phyloP scores from a whole-genome alignment of 2,888 invertebrate species.

The Apamea monoglypha region DNA sequence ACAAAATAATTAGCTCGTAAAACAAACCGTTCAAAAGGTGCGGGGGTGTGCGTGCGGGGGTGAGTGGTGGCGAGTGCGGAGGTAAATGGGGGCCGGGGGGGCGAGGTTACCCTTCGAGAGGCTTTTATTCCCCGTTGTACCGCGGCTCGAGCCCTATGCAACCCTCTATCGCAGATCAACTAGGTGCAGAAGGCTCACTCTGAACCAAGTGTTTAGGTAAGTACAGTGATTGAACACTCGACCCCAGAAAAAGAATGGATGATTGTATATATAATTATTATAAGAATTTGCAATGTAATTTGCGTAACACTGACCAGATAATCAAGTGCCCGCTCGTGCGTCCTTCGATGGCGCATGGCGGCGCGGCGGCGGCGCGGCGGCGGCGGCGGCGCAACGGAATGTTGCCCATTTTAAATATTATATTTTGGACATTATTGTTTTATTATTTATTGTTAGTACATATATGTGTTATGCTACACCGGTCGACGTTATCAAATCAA shows the following conservation, averaged over 20 bases:
- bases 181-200: constrained; percentile 30
- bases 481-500: neutral
- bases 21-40: constrained; percentile 39
- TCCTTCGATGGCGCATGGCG: neutral
- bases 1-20: constrained; percentile 54
- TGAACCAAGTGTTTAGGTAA: neutral
- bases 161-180: neutral
- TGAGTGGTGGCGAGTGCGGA: neutral
- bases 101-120: constrained; percentile 46
- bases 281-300: too few relatives aligned
- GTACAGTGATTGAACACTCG: neutral
- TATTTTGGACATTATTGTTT: neutral
- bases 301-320: too few relatives aligned
- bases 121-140: constrained; percentile 43
- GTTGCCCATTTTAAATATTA: neutral
- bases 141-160: constrained; percentile 34
- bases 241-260: too few relatives aligned
- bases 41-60: neutral
- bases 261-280: neutral
- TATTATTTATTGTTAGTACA: neutral
- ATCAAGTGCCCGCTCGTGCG: too few relatives aligned
- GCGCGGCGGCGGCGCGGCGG: neutral
- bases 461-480: neutral
- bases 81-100: neutral
- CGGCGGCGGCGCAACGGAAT: neutral